These are phyloP conservation scores for Prietella phreatophila DNA, from an alignment of 2,113 vertebrate genomes.

Conservation along the genomic window DNA sequence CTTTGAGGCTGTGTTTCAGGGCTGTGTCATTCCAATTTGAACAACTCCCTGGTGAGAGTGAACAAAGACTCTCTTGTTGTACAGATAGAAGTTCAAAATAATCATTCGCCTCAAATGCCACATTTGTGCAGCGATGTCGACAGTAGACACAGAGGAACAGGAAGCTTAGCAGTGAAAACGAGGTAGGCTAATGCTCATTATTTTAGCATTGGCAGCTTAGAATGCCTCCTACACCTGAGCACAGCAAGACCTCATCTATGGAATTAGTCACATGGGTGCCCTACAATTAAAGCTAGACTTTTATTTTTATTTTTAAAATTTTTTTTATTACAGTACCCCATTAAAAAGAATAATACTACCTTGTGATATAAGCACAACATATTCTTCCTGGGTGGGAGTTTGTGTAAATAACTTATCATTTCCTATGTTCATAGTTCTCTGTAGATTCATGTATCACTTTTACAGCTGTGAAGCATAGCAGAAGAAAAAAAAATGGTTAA, in stretches of 20 bases:
- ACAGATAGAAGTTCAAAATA: constrained; percentile 58
- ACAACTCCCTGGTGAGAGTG: constrained; percentile 40
- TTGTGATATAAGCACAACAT: background rate
- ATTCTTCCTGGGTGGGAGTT: background rate
- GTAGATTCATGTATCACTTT: background rate
- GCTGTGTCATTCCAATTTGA: constrained; percentile 42
- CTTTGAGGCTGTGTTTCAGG: constrained; percentile 46
- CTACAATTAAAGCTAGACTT: background rate
- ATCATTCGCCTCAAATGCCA: constrained; percentile 55
- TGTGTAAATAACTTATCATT: background rate
- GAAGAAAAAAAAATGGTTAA: background rate
- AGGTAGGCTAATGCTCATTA: constrained; percentile 39
- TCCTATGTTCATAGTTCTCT: background rate
- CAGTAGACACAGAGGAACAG: constrained; percentile 50
- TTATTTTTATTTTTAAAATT: too few relatives aligned
- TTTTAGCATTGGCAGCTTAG: constrained; percentile 26
- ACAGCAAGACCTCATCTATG: constrained; percentile 3
- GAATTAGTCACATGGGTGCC: constrained; percentile 12
- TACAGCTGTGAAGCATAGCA: background rate
- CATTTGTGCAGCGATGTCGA: constrained; percentile 44
- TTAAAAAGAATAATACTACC: background rate
- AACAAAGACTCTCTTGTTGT: constrained; percentile 51
- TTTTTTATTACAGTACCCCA: background rate
- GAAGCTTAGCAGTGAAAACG: constrained; percentile 19
- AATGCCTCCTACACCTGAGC: constrained; percentile 28